Evolutionary conservation across 2,797 vertebrate species (phyloP), one percentile per base, ranked within the genome.

Genomic region (Poecilia gillii): DNA sequence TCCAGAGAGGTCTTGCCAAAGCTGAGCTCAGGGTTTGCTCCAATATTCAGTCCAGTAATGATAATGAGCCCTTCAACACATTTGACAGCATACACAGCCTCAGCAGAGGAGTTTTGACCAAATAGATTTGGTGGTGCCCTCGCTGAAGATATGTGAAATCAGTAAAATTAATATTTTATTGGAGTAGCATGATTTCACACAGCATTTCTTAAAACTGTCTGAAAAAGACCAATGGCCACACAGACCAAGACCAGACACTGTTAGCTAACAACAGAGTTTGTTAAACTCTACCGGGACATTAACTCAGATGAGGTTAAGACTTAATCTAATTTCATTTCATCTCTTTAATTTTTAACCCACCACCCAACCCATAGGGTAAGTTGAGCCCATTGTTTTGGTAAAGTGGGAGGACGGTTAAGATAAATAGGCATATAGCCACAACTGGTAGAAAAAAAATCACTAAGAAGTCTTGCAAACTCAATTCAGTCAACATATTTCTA

Each of bases 41-140:
- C 87, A 91, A 87, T 90, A 90, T 94, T 90, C 87, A 92, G 85
- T 87, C 89, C 89, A 88, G 90, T 93, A 90, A 94, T 94, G 91
- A 91, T 93, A 94, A 94, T 90, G 88, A 94, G 91, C 84, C 86
- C 89, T 89, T 91, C 87, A 75, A 87, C 88, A 90, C 87, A 90
- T 91, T 89, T 91, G 89, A 92, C 84, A 79, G 87, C 91, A 81
- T 89, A 87, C 80, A 90, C 82, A 82, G 80, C 77, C 87, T 88
- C 74, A 87, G 82, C 91, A 82, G 41, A 71, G 45, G 68, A 45
- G 25, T 71, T 45, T 46, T 45, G 43, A 71, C 23, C 41, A 71
- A 46, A 9, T 25, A 71, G 2, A 28, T 46, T 8, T 46, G 25
- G 14, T 46, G 68, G 68, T 71, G 41, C 3, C 25, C 25, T n/a